These are phyloP conservation scores for Pyrrhura leucotis DNA, from an alignment of 2,797 vertebrate species.

Conservation along the genomic window DNA sequence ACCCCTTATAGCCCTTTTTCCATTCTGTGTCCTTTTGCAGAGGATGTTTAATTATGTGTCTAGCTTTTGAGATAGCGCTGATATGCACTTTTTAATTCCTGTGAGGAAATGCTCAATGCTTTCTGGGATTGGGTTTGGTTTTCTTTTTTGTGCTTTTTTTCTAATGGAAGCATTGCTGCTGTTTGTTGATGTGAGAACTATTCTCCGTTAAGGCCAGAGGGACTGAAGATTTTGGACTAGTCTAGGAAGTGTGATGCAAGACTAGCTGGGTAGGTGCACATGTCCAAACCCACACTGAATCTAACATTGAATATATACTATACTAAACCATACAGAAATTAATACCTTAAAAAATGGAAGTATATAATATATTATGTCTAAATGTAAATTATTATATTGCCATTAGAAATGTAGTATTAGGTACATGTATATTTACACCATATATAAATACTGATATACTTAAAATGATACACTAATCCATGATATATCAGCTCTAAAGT, in stretches of 20 bases:
- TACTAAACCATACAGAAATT: background rate
- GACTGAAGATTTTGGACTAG: background rate
- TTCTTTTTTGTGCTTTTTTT: background rate
- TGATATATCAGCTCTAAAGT: background rate
- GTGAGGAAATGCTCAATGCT: constrained; percentile 6
- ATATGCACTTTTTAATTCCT: constrained; percentile 16
- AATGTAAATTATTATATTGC: background rate
- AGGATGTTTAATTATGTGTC: constrained; percentile 32
- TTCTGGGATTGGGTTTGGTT: background rate
- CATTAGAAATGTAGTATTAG: background rate
- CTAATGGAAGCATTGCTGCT: background rate
- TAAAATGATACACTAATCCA: background rate
- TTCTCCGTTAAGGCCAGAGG: background rate
- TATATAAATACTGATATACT: background rate
- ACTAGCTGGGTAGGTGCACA: background rate
- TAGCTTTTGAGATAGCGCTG: constrained; percentile 20
- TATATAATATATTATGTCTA: background rate
- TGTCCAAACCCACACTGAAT: background rate
- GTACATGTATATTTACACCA: background rate
- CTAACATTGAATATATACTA: background rate
- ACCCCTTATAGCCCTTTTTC: background rate
- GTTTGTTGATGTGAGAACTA: background rate
- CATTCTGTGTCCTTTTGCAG: background rate
- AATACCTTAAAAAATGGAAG: background rate
- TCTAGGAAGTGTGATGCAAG: background rate